Conservation (phyloP, 2,888 invertebrate genomes). For the Drosophila meridionalis region DNA sequence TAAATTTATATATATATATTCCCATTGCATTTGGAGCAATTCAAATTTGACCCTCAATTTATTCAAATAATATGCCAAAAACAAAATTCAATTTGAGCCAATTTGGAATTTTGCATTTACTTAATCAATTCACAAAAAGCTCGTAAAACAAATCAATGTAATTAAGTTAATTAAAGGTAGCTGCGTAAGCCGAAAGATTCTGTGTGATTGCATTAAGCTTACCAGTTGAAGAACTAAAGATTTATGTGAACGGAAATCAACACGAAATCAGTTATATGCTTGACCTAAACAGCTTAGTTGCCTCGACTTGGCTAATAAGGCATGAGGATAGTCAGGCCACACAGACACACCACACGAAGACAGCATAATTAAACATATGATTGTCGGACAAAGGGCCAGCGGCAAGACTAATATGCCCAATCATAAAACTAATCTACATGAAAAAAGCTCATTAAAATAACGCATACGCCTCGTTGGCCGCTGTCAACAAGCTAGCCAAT, state of each 20-base stretch:
- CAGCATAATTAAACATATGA: constrained; percentile 63
- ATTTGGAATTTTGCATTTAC: background rate
- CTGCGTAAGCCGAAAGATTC: background rate
- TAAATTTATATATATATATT: too few relatives aligned
- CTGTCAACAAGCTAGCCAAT: constrained; percentile 56
- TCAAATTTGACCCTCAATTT: background rate
- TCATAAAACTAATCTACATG: constrained; percentile 78
- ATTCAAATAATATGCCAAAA: background rate
- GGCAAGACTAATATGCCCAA: constrained; percentile 68
- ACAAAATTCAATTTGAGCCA: background rate
- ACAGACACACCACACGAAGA: constrained; percentile 4
- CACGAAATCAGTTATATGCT: constrained; percentile 1
- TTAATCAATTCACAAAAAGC: background rate
- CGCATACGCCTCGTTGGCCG: constrained; percentile 66
- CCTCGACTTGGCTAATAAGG: constrained; percentile 27
- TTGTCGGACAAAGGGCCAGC: constrained; percentile 26
- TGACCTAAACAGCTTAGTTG: constrained; percentile 8
- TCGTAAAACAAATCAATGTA: background rate
- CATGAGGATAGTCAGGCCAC: background rate
- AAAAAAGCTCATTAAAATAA: constrained; percentile 76
- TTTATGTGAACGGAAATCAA: background rate
- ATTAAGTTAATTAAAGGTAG: background rate
- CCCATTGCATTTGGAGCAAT: background rate
- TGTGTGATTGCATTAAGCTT: background rate
- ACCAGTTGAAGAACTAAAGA: background rate